phyloP scores from a whole-genome alignment of 1,140 invertebrate species.

The Kradibia gibbosae region DNA sequence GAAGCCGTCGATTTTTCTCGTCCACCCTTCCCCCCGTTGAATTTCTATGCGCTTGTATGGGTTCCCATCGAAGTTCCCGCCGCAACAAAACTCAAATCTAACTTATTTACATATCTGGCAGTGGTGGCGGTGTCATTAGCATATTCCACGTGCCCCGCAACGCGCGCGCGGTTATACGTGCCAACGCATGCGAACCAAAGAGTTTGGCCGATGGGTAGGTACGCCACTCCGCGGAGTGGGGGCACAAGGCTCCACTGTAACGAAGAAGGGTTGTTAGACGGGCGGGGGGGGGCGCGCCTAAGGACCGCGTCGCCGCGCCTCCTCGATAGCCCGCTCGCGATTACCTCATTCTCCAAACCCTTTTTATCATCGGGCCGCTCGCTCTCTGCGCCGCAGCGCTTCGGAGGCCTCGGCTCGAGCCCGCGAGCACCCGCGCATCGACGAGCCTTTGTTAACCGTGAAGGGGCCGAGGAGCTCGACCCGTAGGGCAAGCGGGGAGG shows the following conservation, averaged over 20 bases:
- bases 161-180: conserved; percentile 56
- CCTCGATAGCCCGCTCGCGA: conserved; percentile 44
- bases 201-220: conserved; percentile 53
- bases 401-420: background rate
- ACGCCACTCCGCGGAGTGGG: too few relatives aligned
- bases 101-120: conserved; percentile 72
- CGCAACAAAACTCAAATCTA: conserved; percentile 71
- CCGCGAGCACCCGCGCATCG: background rate
- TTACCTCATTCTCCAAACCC: background rate
- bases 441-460: background rate
- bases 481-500: background rate
- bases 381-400: background rate
- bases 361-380: conserved; percentile 17
- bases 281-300: background rate
- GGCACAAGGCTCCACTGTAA: background rate
- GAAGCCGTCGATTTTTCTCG: conserved; percentile 20
- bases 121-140: conserved; percentile 67
- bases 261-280: too few relatives aligned
- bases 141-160: conserved; percentile 64
- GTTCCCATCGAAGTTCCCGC: conserved; percentile 69
- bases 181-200: conserved; percentile 61
- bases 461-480: background rate
- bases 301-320: background rate
- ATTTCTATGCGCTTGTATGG: conserved; percentile 45
- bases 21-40: background rate